Evolutionary conservation across 2,888 invertebrate species (phyloP), one percentile per base, ranked within the genome.

Genomic region (Leistus spinibarbis): DNA sequence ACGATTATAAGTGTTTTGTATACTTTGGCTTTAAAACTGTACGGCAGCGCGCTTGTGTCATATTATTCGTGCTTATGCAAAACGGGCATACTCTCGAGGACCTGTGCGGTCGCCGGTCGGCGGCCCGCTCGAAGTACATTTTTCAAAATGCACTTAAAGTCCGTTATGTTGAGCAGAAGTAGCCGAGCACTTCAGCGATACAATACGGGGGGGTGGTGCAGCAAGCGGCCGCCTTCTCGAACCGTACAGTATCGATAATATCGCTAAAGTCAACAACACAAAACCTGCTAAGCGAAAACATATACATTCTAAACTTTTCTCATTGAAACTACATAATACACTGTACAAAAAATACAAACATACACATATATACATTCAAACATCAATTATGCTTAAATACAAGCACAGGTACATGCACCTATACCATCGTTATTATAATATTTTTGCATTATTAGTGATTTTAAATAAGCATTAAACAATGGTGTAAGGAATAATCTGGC

Each of bases 141-240:
- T 82, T 83, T 81, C 77, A 80, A 82, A 82, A 82, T 81, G 81
- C 81, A 79, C 81, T 81, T 81, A 81, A 82, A 82, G 82, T 82
- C 82, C 81, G 81, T 82, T 81, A 82, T 80, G 82, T 82, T 82
- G 83, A 83, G 81, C 82, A 80, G 79, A 79, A n/a, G 60, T 57
- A 57, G 57, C 53, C 7, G 10, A 53, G 54, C 17, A 60, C 60
- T 60, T 60, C 19, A 16, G 13, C 13, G 40, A 3, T 60, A 60
- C 60, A 60, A 60, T 60, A 22, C 60, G 24, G 7, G 24, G 3
- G 24, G 7, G 7, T 7, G 24, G 3, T 7, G 24, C 24, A 7
- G 3, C 24, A 7, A 3, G 24, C 7, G 3, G 24, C 24, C 24
- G 24, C 24, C n/a, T 24, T 4, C 7, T 24, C 24, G 7, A 7